Evolutionary conservation across 1,140 invertebrate genomes (phyloP).

Genomic region (Episyrphus balteatus): DNA sequence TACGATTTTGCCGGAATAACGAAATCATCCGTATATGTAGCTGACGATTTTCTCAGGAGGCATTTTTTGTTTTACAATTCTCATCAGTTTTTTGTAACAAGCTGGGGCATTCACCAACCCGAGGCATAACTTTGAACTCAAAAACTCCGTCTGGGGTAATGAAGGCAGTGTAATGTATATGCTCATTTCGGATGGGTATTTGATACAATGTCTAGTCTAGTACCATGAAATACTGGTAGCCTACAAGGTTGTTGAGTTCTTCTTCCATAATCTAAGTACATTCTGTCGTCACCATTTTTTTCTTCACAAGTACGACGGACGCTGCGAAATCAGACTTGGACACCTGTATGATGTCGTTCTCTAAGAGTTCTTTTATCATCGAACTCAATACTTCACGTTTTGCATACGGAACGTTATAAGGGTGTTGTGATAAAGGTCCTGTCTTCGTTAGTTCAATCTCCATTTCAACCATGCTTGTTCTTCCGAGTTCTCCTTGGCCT

Average conservation of each 20-base stretch:
- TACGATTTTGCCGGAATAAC: too few species aligned
- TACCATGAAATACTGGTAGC: constrained; percentile 30
- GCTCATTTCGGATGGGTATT: constrained; percentile 24
- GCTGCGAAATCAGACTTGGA: constrained; percentile 36
- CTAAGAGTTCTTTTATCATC: constrained; percentile 19
- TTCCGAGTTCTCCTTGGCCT: too few species aligned
- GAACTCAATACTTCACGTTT: constrained; percentile 6
- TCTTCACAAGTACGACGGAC: constrained; percentile 40
- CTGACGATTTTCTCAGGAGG: neutral
- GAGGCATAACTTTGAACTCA: constrained; percentile 36
- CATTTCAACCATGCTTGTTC: neutral
- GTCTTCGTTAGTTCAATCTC: constrained; percentile 4
- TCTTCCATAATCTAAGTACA: constrained; percentile 25
- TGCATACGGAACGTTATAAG: constrained; percentile 6
- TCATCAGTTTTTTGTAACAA: constrained; percentile 24
- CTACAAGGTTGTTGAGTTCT: constrained; percentile 30
- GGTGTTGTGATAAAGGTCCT: constrained; percentile 9
- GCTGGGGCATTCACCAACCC: constrained; percentile 38
- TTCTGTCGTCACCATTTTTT: constrained; percentile 29
- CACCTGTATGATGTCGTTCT: constrained; percentile 32
- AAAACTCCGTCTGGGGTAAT: constrained; percentile 12
- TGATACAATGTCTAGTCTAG: constrained; percentile 38
- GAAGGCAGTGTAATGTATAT: constrained; percentile 11
- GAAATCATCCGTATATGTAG: too few species aligned
- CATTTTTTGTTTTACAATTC: neutral